Evolutionary conservation across 1,140 invertebrate species (phyloP).

Genomic region (Brachionus calyciflorus): DNA sequence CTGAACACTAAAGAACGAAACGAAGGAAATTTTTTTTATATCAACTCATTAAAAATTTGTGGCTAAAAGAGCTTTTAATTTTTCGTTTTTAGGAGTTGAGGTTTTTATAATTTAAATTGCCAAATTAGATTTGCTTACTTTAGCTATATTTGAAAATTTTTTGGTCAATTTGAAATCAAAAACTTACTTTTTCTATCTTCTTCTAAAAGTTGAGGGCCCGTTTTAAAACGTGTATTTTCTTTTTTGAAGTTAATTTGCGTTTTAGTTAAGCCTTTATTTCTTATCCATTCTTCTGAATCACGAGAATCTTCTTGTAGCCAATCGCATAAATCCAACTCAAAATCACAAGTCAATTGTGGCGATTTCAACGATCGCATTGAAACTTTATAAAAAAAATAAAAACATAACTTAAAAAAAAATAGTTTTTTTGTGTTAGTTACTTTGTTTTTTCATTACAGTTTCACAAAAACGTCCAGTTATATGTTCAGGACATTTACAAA

Average conservation of each 20-base stretch:
- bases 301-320: constrained; percentile 17
- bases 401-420: neutral
- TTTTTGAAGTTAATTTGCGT: constrained; percentile 36
- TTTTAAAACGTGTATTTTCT: constrained; percentile 35
- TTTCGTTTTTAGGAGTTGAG: too few relatives aligned
- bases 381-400: neutral
- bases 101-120: too few relatives aligned
- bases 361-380: neutral
- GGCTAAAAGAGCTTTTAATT: too few relatives aligned
- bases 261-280: constrained; percentile 27
- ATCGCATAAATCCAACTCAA: constrained; percentile 31
- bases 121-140: too few relatives aligned
- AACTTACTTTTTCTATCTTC: constrained; percentile 1
- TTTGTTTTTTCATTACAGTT: neutral
- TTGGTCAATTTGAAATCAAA: neutral
- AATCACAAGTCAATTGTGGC: constrained; percentile 18
- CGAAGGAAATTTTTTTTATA: too few relatives aligned
- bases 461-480: constrained; percentile 38
- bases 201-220: constrained; percentile 19
- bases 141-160: too few relatives aligned
- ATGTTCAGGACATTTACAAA: constrained; percentile 37
- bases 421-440: neutral
- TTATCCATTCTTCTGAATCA: constrained; percentile 38
- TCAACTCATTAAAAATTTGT: too few relatives aligned
- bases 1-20: too few relatives aligned